Evolutionary conservation across 53 echinoderm and acorn worm species (phyloP).

Genomic region (Glandiceps talaboti): DNA sequence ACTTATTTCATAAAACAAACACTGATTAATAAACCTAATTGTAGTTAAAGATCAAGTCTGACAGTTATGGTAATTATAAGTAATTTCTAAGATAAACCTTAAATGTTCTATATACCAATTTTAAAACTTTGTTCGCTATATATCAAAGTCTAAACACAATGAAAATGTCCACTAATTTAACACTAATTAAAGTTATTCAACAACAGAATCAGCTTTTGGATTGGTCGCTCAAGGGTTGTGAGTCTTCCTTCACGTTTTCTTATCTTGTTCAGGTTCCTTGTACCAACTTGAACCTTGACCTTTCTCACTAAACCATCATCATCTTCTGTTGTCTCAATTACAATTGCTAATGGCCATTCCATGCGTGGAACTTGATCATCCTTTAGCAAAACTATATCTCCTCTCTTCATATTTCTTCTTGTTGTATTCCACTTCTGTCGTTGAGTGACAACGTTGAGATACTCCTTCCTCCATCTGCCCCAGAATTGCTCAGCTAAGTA

Average conservation of each 20-base stretch:
- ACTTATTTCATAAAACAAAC: no score
- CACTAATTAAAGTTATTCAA: no score
- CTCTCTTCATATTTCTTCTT: conserved; percentile 22
- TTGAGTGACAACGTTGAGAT: no score
- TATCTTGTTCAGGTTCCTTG: conserved; percentile 3
- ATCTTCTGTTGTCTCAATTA: conserved; percentile 6
- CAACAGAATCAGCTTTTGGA: conserved; percentile 15
- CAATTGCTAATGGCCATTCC: no score
- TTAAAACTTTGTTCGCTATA: no score
- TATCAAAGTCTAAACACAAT: no score
- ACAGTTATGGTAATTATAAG: no score
- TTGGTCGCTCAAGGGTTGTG: conserved; percentile 3
- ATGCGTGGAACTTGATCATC: conserved; percentile 17
- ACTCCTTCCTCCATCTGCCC: conserved; percentile 47
- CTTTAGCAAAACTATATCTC: conserved; percentile 29
- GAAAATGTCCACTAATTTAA: no score
- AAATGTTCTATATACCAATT: no score
- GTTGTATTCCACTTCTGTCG: conserved; percentile 34
- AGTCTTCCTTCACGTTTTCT: conserved; percentile 10
- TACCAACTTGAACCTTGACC: conserved; percentile 5
- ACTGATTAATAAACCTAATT: no score
- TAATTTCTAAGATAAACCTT: no score
- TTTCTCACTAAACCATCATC: conserved; percentile 22
- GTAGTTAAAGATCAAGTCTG: no score
- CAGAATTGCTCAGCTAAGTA: conserved; percentile 31